phyloP scores from a whole-genome alignment of 2,797 vertebrate species.

The Sebastes diaconus region DNA sequence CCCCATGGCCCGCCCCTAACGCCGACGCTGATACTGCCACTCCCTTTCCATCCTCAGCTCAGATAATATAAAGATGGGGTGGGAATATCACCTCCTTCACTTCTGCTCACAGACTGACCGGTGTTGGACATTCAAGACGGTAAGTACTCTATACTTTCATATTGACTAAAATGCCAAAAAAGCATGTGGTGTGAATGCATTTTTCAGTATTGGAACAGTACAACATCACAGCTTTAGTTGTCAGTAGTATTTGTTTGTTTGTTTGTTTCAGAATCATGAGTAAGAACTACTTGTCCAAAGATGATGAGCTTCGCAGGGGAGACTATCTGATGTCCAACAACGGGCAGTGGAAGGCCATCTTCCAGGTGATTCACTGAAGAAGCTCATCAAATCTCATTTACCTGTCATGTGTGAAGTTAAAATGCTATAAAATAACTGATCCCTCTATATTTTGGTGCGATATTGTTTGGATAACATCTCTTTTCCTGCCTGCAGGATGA shows the following conservation, averaged over 20 bases:
- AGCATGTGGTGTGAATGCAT: too few relatives aligned
- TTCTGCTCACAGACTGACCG: background rate
- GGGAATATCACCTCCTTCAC: background rate
- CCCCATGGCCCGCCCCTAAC: too few relatives aligned
- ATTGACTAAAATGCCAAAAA: too few relatives aligned
- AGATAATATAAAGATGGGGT: background rate
- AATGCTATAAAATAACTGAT: background rate
- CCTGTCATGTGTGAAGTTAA: too few relatives aligned
- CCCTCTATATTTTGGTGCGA: background rate
- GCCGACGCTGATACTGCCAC: too few relatives aligned
- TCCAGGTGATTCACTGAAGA: slow-evolving; percentile 27
- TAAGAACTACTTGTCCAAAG: slow-evolving; percentile 38
- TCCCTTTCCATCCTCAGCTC: background rate
- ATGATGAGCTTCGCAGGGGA: slow-evolving; percentile 31
- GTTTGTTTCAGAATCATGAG: slow-evolving; percentile 42
- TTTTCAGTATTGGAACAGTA: too few relatives aligned
- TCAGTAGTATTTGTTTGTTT: too few relatives aligned
- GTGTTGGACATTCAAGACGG: background rate
- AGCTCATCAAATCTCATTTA: background rate
- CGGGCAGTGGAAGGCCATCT: slow-evolving; percentile 32
- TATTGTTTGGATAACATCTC: background rate
- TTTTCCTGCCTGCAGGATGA: slow-evolving; percentile 28
- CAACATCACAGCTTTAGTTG: too few relatives aligned
- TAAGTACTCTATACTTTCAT: background rate
- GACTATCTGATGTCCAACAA: slow-evolving; percentile 49